Percentiles rank a stretch among this genome's conserved stretches.
Conservation (phyloP, 2,888 invertebrate genomes). For the Clepsis dumicolana region DNA sequence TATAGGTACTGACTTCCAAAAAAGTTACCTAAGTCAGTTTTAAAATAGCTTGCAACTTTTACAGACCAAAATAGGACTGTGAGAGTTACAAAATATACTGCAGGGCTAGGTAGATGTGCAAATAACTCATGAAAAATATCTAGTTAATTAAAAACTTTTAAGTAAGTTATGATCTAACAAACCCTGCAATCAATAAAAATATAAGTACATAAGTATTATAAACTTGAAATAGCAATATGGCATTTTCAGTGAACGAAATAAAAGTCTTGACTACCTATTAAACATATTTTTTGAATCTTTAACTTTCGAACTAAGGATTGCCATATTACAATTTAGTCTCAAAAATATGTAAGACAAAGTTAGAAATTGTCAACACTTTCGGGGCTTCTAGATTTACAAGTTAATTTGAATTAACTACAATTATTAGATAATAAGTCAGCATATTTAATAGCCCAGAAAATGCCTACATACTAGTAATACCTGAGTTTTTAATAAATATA, state of each 20-base stretch:
- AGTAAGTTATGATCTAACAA: conserved; percentile 1
- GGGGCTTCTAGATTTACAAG: background rate
- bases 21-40: background rate
- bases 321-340: background rate
- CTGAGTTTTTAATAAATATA: conserved; percentile 20
- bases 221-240: conserved; percentile 6
- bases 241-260: background rate
- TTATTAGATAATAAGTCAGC: background rate
- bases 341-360: background rate
- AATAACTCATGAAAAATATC: background rate
- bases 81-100: conserved; percentile 11
- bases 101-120: background rate
- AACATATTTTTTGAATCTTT: too few relatives aligned
- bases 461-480: conserved; percentile 4
- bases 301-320: too few relatives aligned
- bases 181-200: background rate
- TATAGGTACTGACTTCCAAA: conserved; percentile 28
- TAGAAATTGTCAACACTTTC: background rate
- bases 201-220: background rate
- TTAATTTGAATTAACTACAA: background rate
- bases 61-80: conserved; percentile 11
- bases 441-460: conserved; percentile 10
- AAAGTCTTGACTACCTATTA: too few relatives aligned
- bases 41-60: conserved; percentile 42
- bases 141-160: background rate